Percentiles rank a stretch among this genome's conserved stretches.
Conservation (phyloP, 2,113 vertebrate genomes). For the Setophaga kirtlandii region DNA sequence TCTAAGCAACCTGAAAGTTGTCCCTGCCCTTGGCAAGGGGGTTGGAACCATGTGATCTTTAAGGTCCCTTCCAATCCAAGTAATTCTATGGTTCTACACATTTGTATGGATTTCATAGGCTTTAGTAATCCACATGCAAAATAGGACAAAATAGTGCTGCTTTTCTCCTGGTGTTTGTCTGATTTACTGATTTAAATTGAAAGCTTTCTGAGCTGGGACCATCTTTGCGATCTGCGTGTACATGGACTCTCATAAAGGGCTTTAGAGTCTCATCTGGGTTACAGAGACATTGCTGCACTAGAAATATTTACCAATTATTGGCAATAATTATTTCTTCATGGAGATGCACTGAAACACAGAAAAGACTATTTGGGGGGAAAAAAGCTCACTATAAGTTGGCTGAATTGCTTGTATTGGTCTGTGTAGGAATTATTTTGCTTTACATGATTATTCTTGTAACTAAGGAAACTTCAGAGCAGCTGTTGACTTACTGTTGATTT, state of each 20-base stretch:
- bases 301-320: neutral
- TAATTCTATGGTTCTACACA: neutral
- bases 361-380: neutral
- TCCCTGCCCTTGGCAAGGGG: neutral
- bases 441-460: neutral
- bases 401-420: neutral
- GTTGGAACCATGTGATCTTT: neutral
- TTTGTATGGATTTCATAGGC: neutral
- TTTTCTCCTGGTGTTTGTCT: neutral
- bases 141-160: neutral
- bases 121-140: neutral
- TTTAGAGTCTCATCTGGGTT: neutral
- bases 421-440: neutral
- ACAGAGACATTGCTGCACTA: neutral
- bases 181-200: neutral
- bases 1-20: neutral
- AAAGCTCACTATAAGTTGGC: neutral
- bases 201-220: neutral
- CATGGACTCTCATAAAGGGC: neutral
- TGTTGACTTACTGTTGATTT: neutral
- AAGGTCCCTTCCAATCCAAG: neutral
- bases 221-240: neutral
- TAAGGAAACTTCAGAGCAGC: slow-evolving; percentile 12
- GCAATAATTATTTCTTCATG: neutral
- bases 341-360: neutral